Evolutionary conservation across 1,140 invertebrate species (phyloP).

Genomic region (Drosophila triauraria): DNA sequence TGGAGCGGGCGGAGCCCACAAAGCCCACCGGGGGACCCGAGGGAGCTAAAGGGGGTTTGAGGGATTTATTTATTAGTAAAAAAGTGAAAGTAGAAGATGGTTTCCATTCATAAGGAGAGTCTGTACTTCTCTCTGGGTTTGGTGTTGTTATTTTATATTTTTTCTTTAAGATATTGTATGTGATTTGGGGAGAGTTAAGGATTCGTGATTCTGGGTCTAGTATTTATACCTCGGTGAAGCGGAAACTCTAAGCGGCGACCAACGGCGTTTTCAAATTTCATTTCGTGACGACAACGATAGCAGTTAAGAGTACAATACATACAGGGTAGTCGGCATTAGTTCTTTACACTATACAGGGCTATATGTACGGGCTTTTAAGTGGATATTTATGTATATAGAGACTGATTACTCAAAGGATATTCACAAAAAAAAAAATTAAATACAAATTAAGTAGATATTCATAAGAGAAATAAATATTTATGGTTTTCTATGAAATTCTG

Average conservation of each 20-base stretch:
- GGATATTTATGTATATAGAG: neutral
- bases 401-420: neutral
- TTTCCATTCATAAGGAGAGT: conserved; percentile 8
- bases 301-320: conserved; percentile 72
- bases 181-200: neutral
- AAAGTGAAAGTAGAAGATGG: neutral
- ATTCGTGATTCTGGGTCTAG: conserved; percentile 13
- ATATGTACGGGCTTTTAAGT: neutral
- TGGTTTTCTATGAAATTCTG: too few relatives aligned
- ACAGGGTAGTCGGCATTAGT: conserved; percentile 74
- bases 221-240: conserved; percentile 82
- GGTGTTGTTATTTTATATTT: neutral
- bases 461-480: neutral
- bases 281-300: conserved; percentile 72
- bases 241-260: conserved; percentile 80
- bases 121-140: conserved; percentile 28
- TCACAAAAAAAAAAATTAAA: neutral
- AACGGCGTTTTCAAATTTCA: conserved; percentile 51
- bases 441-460: too few relatives aligned
- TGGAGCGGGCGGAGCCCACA: conserved; percentile 95
- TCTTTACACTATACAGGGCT: conserved; percentile 54
- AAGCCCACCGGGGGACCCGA: conserved; percentile 95
- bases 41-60: conserved; percentile 88
- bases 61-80: neutral
- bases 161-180: conserved; percentile 4